Evolutionary conservation across 2,888 invertebrate species (phyloP).

Genomic region (Watsonalla cultraria): DNA sequence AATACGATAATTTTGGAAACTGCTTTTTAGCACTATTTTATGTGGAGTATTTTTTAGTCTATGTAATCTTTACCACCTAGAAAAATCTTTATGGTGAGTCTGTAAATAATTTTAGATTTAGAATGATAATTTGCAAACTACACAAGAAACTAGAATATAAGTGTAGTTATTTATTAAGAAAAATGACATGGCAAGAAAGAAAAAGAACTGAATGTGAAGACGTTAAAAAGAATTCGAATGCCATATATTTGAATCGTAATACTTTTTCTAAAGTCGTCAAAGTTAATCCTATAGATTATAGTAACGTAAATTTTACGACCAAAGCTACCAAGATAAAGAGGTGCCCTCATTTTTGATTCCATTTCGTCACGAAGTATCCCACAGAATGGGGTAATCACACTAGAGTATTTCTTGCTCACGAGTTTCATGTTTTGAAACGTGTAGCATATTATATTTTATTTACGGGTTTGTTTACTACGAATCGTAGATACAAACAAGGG

Average conservation of each 20-base stretch:
- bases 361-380: background rate
- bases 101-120: no score
- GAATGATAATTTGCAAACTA: no score
- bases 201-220: no score
- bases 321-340: background rate
- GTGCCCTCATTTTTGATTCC: background rate
- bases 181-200: no score
- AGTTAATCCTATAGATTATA: background rate
- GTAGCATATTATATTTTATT: conserved; percentile 7
- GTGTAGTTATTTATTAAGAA: no score
- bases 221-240: no score
- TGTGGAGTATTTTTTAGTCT: background rate
- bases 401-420: background rate
- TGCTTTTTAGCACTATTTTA: background rate
- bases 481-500: conserved; percentile 9
- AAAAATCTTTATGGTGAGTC: background rate
- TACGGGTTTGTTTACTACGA: conserved; percentile 14
- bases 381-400: background rate
- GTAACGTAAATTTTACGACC: background rate
- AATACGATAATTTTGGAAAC: conserved; percentile 4
- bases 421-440: conserved; percentile 2
- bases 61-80: background rate
- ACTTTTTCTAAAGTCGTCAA: background rate
- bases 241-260: background rate
- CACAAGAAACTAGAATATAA: no score